A percentile compares a stretch with the other conserved stretches of the same genome.
Conservation (phyloP, 2,888 invertebrate species). For the Anagyrus pseudococci region DNA sequence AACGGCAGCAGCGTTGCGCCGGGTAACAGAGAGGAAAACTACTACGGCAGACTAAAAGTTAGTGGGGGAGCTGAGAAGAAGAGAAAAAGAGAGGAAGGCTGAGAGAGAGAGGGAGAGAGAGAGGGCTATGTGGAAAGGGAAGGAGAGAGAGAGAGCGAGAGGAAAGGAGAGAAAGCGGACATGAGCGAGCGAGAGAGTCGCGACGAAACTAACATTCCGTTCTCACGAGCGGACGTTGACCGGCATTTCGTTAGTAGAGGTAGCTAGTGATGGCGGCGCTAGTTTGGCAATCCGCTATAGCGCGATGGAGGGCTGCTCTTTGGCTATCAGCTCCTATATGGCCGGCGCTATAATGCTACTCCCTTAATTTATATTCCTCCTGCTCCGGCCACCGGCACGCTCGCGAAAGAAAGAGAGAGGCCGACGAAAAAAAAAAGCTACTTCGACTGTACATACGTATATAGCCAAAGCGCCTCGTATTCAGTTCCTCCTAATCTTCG, state of each 20-base stretch:
- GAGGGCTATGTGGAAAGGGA: conserved; percentile 10
- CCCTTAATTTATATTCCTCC: too few relatives aligned
- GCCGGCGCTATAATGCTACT: too few relatives aligned
- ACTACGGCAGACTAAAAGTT: conserved; percentile 17
- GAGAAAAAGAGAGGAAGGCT: conserved; percentile 12
- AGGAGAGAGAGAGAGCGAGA: conserved; percentile 20
- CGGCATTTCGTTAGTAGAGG: conserved; percentile 40
- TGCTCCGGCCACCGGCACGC: too few relatives aligned
- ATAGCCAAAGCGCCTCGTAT: too few relatives aligned
- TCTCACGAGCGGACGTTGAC: conserved; percentile 50
- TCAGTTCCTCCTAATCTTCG: too few relatives aligned
- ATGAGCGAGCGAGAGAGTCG: too few relatives aligned
- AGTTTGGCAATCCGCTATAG: conserved; percentile 34
- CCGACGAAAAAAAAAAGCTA: too few relatives aligned
- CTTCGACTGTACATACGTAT: too few relatives aligned
- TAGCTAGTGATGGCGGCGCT: conserved; percentile 15
- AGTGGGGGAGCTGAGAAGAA: not conserved
- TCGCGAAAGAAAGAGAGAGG: too few relatives aligned
- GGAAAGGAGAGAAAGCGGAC: conserved; percentile 18
- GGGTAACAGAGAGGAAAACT: conserved; percentile 36
- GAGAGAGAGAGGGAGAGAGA: conserved; percentile 5
- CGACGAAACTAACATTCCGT: conserved; percentile 49
- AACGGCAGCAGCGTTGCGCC: conserved; percentile 6
- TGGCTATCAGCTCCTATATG: too few relatives aligned
- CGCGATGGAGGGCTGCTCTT: too few relatives aligned